Evolutionary conservation across 2,888 invertebrate genomes (phyloP).

Genomic region (Pycnomerus fuliginosus): DNA sequence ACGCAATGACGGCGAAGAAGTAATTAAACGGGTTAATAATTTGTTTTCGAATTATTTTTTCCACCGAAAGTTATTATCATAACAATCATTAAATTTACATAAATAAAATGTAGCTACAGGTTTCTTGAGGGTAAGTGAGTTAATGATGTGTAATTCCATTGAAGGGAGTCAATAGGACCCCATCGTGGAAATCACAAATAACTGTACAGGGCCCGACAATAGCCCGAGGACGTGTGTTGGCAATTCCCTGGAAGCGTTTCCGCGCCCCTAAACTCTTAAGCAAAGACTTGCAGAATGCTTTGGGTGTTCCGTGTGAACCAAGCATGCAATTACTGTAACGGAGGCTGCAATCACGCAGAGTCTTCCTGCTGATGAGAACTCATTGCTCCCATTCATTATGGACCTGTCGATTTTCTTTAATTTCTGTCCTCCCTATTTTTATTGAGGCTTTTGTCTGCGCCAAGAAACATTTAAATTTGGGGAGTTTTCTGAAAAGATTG

Average conservation of each 20-base stretch:
- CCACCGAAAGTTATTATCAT: too few relatives aligned
- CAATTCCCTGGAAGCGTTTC: constrained; percentile 32
- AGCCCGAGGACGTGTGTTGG: constrained; percentile 21
- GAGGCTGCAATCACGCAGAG: constrained; percentile 46
- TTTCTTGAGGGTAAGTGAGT: constrained; percentile 3
- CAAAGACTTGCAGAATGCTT: constrained; percentile 38
- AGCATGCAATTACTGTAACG: constrained; percentile 51
- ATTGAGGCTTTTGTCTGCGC: constrained; percentile 42
- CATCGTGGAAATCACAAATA: constrained; percentile 9
- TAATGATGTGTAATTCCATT: constrained; percentile 18
- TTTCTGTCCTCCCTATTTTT: constrained; percentile 40
- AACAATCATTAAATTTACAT: too few relatives aligned
- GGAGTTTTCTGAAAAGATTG: constrained; percentile 30
- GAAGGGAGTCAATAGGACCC: constrained; percentile 10
- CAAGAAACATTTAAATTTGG: constrained; percentile 41
- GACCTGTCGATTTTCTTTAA: constrained; percentile 41
- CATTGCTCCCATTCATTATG: constrained; percentile 23
- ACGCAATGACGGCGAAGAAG: too few relatives aligned
- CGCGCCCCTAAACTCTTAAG: constrained; percentile 45
- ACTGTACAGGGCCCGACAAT: constrained; percentile 11
- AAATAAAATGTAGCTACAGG: too few relatives aligned
- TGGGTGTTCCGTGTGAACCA: constrained; percentile 48
- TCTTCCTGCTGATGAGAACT: constrained; percentile 47
- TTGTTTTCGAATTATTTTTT: too few relatives aligned
- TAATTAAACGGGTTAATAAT: too few relatives aligned